Evolutionary conservation across 2,888 invertebrate genomes (phyloP), one percentile per base, ranked within the genome.

Genomic region (Drosophila pegasa): DNA sequence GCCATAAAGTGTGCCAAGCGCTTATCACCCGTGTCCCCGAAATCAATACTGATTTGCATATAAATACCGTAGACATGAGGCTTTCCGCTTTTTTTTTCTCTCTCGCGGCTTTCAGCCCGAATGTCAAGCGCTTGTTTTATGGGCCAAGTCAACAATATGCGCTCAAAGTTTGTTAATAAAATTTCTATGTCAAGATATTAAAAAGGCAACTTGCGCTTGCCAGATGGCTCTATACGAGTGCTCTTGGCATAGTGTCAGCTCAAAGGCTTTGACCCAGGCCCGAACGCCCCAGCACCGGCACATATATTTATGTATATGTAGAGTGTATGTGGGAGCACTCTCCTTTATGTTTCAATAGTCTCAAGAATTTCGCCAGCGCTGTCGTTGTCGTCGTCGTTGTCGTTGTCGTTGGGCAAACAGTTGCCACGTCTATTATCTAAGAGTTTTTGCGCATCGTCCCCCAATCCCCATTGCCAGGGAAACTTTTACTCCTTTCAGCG

Each of bases 21-120:
- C 87, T 87, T 83, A 84, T 83, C 84, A 75, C 84, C 75, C 84
- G 70, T 87, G 83, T 84, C 70, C 54, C 59, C 58, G 72, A 66
- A 84, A 83, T 83, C 83, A 76, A 83, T 83, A 87, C 72, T 83
- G 77, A 71, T 83, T 83, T 87, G 87, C 83, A 83, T 87, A 87
- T 81, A 81, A 84, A 87, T 87, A 67, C 75, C 77, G 66, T 68
- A 78, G 80, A 73, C 76, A 80, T 75, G 65, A 43, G 37, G 57
- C 3, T 51, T 60, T 60, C 22, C 51, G 52, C 40, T 43, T 16
- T 48, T n/a, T 14, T 22, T n/a, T 33, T 22, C 8, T 9, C 18
- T 14, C 22, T 31, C 75, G 57, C 41, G 64, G 45, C 20, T 59
- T 58, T 71, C 31, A 22, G 62, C 80, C 63, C 74, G 74, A 76